phyloP scores from a whole-genome alignment of 30 jellyfish, hydroid and myxozoan species.

The Morbakka virulenta region DNA sequence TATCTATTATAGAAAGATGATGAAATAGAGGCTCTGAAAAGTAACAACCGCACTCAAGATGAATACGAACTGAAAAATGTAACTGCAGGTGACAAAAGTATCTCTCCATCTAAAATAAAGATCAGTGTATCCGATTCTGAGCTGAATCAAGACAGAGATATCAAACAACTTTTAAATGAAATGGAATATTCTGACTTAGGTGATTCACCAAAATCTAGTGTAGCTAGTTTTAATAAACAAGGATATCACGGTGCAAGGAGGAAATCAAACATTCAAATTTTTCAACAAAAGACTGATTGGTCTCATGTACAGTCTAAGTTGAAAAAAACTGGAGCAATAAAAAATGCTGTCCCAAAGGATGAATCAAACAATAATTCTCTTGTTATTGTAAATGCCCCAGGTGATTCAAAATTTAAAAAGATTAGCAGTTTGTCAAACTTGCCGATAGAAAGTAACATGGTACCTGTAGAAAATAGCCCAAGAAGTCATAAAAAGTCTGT shows the following conservation, averaged over 20 bases:
- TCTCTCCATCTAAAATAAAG: neutral
- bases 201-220: neutral
- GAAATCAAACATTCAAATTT: constrained; percentile 27
- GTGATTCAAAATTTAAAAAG: neutral
- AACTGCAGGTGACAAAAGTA: neutral
- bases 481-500: neutral
- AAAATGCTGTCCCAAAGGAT: neutral
- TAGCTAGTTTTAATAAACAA: neutral
- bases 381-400: neutral
- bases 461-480: neutral
- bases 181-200: neutral
- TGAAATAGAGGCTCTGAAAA: neutral
- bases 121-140: neutral
- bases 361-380: neutral
- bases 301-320: constrained; percentile 72
- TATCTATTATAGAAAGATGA: neutral
- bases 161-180: neutral
- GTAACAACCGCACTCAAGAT: neutral
- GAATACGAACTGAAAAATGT: neutral
- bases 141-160: neutral
- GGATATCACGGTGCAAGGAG: neutral
- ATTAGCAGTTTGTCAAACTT: neutral
- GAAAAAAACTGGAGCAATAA: constrained; percentile 51
- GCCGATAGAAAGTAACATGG: neutral
- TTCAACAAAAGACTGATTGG: constrained; percentile 63